Percentiles rank a stretch among this genome's conserved stretches.
Evolutionary conservation across 2,888 invertebrate species (phyloP).

Genomic region (Pachydiplax longipennis): DNA sequence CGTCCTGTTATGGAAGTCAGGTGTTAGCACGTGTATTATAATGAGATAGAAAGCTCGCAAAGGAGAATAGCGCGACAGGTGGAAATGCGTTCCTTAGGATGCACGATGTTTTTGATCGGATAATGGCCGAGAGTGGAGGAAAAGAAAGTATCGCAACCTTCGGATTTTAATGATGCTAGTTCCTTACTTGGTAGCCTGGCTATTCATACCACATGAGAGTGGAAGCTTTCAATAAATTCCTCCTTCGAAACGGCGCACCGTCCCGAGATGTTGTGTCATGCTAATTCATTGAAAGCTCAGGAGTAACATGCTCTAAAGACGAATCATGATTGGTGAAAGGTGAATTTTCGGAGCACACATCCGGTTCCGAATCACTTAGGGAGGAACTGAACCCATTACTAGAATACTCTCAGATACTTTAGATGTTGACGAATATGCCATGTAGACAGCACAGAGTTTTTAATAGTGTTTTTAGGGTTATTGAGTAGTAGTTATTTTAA

Average conservation of each 20-base stretch:
- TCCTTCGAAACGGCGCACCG: not conserved
- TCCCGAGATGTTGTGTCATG: not conserved
- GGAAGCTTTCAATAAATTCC: not conserved
- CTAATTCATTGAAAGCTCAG: not conserved
- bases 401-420: too few relatives aligned
- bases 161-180: not conserved
- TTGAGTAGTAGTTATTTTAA: too few relatives aligned
- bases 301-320: not conserved
- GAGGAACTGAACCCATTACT: too few relatives aligned
- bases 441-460: too few relatives aligned
- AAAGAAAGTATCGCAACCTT: not conserved
- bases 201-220: not conserved
- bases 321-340: too few relatives aligned
- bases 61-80: not conserved
- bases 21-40: not conserved
- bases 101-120: not conserved
- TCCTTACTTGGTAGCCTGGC: not conserved
- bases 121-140: not conserved
- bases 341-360: too few relatives aligned
- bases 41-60: not conserved
- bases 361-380: too few relatives aligned
- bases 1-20: not conserved
- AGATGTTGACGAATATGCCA: too few relatives aligned
- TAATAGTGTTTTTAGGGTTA: too few relatives aligned
- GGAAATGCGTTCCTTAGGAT: not conserved